Percentiles rank a stretch among this genome's conserved stretches.
phyloP scores from a whole-genome alignment of 1,140 invertebrate genomes.

The Drosophila lacertosa region DNA sequence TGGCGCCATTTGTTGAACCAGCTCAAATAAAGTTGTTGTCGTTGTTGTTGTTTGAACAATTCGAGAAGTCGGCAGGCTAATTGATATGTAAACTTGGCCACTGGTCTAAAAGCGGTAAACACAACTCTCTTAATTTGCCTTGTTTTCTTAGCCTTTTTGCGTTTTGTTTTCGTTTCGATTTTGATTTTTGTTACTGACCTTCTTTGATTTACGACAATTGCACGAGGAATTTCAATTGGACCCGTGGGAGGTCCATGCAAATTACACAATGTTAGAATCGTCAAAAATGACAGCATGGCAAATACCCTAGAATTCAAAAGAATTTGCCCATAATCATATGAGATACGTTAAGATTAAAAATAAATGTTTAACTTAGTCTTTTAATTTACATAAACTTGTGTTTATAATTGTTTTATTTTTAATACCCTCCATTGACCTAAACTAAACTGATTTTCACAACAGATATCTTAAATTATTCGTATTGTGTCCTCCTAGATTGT shows the following conservation, averaged over 20 bases:
- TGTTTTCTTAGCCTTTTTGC: not conserved
- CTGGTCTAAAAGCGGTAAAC: conserved; percentile 25
- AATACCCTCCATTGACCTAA: too few relatives aligned
- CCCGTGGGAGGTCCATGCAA: conserved; percentile 27
- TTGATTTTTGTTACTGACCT: conserved; percentile 47
- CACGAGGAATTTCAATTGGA: conserved; percentile 53
- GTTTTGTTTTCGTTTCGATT: not conserved
- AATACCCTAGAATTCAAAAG: too few relatives aligned
- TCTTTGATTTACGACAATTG: conserved; percentile 46
- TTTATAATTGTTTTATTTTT: too few relatives aligned
- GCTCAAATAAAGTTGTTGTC: conserved; percentile 16
- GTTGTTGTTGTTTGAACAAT: not conserved
- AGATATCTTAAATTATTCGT: too few relatives aligned
- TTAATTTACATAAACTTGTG: too few relatives aligned
- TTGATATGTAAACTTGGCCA: conserved; percentile 66
- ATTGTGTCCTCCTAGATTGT: too few relatives aligned
- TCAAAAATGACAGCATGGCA: too few relatives aligned
- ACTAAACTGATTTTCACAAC: too few relatives aligned
- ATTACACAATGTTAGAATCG: not conserved
- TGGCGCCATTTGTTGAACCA: conserved; percentile 11
- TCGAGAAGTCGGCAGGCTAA: conserved; percentile 35
- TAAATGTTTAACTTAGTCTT: too few relatives aligned
- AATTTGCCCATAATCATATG: too few relatives aligned
- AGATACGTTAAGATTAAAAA: too few relatives aligned
- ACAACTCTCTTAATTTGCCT: not conserved